Conservation (phyloP, 2,888 invertebrate species). For the Drosophila neutralis region DNA sequence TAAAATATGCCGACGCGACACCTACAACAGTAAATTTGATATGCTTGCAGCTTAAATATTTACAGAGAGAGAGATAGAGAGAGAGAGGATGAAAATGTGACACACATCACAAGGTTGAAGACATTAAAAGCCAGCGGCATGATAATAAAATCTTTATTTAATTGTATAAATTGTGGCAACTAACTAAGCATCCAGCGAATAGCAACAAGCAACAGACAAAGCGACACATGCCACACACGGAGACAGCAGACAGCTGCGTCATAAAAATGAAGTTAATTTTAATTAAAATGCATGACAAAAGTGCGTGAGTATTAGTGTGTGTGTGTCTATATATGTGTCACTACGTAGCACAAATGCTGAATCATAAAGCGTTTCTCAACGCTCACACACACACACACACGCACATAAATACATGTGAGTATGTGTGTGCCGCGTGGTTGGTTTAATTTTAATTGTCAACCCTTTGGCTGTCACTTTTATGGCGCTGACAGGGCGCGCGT, state of each 20-base stretch:
- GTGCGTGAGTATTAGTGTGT: constrained; percentile 49
- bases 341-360: constrained; percentile 56
- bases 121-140: constrained; percentile 64
- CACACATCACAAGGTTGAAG: constrained; percentile 39
- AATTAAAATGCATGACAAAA: constrained; percentile 78
- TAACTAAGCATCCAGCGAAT: constrained; percentile 52
- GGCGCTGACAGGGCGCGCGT: constrained; percentile 40
- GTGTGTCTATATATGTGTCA: constrained; percentile 8
- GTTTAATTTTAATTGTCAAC: constrained; percentile 76
- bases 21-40: constrained; percentile 77
- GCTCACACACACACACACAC: not conserved
- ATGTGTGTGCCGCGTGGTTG: constrained; percentile 36
- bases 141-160: constrained; percentile 81
- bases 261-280: constrained; percentile 80
- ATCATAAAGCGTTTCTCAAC: constrained; percentile 64
- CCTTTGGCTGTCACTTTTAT: constrained; percentile 70
- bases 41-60: constrained; percentile 80
- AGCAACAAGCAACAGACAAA: constrained; percentile 41
- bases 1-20: constrained; percentile 83
- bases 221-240: constrained; percentile 49
- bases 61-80: constrained; percentile 43
- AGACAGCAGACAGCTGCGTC: constrained; percentile 50
- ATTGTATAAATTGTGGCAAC: constrained; percentile 78
- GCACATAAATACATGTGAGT: not conserved
- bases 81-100: constrained; percentile 19